These are phyloP conservation scores for Ennomos fuscantarius DNA, from an alignment of 2,888 invertebrate genomes.

Conservation along the genomic window DNA sequence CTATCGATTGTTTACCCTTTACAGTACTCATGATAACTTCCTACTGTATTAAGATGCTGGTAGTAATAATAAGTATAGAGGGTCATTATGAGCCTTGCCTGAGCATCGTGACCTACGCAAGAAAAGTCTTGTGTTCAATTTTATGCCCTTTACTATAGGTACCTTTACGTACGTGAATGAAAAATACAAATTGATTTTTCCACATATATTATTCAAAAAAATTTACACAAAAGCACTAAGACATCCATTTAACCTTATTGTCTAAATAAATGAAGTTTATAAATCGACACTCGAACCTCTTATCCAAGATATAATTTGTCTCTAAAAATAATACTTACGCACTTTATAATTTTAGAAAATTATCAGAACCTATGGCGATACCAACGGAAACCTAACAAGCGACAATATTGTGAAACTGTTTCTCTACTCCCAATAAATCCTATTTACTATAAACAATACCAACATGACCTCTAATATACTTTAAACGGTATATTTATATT, in stretches of 20 bases:
- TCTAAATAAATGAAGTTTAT: conserved; percentile 83
- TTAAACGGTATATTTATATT: conserved; percentile 70
- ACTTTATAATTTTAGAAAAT: conserved; percentile 64
- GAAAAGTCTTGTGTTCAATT: no score
- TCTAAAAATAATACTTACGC: conserved; percentile 85
- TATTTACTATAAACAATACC: conserved; percentile 57
- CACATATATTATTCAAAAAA: conserved; percentile 86
- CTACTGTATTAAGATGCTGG: not conserved
- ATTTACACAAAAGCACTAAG: conserved; percentile 86
- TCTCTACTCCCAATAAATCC: conserved; percentile 63
- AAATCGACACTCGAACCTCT: conserved; percentile 82
- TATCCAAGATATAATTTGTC: conserved; percentile 82
- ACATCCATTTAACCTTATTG: conserved; percentile 85
- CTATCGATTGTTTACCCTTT: conserved; percentile 20
- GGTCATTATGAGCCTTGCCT: not conserved
- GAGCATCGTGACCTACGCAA: no score
- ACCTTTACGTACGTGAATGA: conserved; percentile 28
- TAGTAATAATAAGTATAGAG: not conserved
- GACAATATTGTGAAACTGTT: conserved; percentile 53
- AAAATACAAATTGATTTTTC: conserved; percentile 62
- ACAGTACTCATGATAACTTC: conserved; percentile 8
- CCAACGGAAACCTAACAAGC: conserved; percentile 78
- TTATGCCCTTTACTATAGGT: no score
- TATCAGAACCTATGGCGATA: conserved; percentile 76
- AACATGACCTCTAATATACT: conserved; percentile 65